Base-by-base conservation (phyloP, 1,140 invertebrate genomes). In the Arion vulgaris region DNA sequence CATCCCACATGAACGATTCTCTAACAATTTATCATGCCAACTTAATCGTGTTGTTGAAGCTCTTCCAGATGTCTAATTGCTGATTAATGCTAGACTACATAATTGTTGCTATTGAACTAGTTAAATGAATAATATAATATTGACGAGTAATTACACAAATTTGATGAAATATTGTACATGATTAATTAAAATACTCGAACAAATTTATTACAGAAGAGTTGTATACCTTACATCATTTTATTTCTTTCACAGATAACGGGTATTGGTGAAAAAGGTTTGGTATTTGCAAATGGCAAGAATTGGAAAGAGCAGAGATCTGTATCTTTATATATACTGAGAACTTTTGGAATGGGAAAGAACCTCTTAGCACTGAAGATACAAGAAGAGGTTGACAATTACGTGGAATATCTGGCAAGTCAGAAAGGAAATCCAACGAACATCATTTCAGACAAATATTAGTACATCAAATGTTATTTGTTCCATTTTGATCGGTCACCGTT, bases 251-350 rank as follows among this genome's bases (percentile, higher is more conserved):
- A 57, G 53, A 23, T n/a, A 57, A 57, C 53, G 7, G 53, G 53
- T 15, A 2, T 57, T 2, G 41, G 17, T 23, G 26, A 1, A 32
- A 71, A 71, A 36, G 68, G 9, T 15, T 1, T 71, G 1, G 34
- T 23, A 17, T 39, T 36, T 11, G 15, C 68, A 85, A 11, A 68
- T 88, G 7, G 82, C 83, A 0, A 78, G 53, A 82, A 94, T 96
- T 98, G 97, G 97, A 95, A 94, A 85, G 95, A 97, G 85, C 96
- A 97, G 87, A 93, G 97, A 41, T 95, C 95, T 87, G 95, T 97
- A 85, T 93, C 95, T 0, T 92, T 94, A 0, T 92, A 92, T 11
- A 95, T 95, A 91, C 92, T 98, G 15, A 95, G 95, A 90, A 94
- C 94, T 76, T 94, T 97, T 78, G 96, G 97, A 2, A 95, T 96